Evolutionary conservation across 2,113 vertebrate genomes (phyloP), one percentile per base, ranked within the genome.

Genomic region (Muntiacus muntjak): DNA sequence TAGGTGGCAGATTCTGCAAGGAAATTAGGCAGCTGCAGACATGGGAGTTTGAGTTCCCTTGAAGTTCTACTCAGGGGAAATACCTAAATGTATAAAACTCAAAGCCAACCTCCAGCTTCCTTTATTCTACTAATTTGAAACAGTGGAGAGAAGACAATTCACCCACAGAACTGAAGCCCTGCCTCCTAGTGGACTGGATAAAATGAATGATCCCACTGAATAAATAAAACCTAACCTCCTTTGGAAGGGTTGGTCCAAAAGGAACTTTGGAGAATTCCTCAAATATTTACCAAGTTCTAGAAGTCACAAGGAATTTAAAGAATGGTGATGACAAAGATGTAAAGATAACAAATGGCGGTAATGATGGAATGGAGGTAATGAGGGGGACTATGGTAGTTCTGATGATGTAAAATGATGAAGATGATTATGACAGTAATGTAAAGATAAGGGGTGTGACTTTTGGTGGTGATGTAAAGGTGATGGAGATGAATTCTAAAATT

Each of bases 311-410:
- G 50, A 36, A 11, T 30, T 47, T 36, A 17, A 36, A 17, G 91
- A 58, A 33, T n/a, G 54, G 33, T 52, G 43, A 25, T 12, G 13
- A 9, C 8, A 4, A 19, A 2, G 36, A 36, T 6, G 4, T 21
- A 13, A 12, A 82, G 33, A 43, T 17, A 43, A 3, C 17, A 3
- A 3, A 1, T 3, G 43, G 10, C 16, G 26, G 26, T 30, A 33
- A 1, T 2, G 15, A 28, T 15, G 6, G 28, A 5, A 52, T 1
- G 28, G 17, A 1, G 15, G 33, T 55, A 28, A 33, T 43, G n/a
- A 9, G 40, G n/a, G 30, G 33, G 55, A 60, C 28, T 0, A 3
- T 11, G 16, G 6, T 9, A 19, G 25, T 12, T 11, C 45, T 52
- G 78, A 33, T 21, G 16, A 55, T 0, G 30, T 8, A 47, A 83